A percentile compares a stretch with the other conserved stretches of the same genome.
Evolutionary conservation across 64 coral and sea anemone species (phyloP).

Genomic region (Stylophora pistillata): DNA sequence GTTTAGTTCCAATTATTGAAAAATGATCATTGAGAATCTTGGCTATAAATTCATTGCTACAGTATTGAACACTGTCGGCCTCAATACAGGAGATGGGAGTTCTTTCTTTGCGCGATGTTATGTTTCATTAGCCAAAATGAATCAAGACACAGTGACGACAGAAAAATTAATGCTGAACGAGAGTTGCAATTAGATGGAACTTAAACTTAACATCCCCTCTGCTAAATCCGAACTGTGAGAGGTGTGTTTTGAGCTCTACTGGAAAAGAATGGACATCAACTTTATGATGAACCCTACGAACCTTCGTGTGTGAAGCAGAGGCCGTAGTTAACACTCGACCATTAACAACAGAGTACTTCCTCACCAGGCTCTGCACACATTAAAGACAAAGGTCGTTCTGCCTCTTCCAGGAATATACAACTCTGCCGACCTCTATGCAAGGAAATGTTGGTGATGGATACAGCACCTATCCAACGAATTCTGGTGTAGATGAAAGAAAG

Average conservation of each 20-base stretch:
- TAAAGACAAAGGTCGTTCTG: slow-evolving; percentile 10
- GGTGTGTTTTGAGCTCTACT: neutral
- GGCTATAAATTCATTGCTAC: no score
- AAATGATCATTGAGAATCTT: no score
- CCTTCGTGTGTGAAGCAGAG: neutral
- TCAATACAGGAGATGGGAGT: no score
- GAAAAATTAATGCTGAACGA: no score
- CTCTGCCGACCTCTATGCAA: neutral
- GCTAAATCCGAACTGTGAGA: neutral
- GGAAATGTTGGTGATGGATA: neutral
- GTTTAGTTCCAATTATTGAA: no score
- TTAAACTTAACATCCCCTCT: no score
- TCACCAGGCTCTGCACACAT: neutral
- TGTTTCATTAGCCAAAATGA: no score
- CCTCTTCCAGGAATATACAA: neutral
- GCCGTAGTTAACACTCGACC: neutral
- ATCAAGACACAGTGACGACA: no score
- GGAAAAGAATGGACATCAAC: neutral
- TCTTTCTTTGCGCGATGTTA: no score
- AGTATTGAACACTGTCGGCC: no score
- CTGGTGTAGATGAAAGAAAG: neutral
- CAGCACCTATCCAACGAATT: neutral
- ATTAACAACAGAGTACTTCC: neutral
- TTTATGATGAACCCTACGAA: neutral
- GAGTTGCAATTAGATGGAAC: no score